Percentiles rank a stretch among this genome's conserved stretches.
Conservation (phyloP, 2,797 vertebrate genomes). For the Hephaestus fuliginosus region DNA sequence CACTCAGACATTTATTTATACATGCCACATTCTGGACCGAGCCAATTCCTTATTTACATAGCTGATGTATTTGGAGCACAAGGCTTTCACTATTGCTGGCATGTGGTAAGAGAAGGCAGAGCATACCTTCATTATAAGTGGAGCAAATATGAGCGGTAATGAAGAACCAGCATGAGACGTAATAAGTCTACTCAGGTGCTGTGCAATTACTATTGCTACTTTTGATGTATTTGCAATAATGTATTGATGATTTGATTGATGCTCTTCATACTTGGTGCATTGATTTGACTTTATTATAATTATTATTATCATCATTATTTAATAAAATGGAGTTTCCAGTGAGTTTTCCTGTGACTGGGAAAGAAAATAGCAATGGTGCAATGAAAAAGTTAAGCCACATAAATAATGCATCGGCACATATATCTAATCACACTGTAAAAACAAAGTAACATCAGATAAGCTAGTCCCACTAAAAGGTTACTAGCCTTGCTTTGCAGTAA, state of each 20-base stretch:
- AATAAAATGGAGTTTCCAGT: too few relatives aligned
- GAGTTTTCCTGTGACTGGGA: too few relatives aligned
- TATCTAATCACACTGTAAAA: too few relatives aligned
- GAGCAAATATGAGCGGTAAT: slow-evolving; percentile 5
- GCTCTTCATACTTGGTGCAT: background rate
- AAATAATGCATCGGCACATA: too few relatives aligned
- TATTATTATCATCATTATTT: too few relatives aligned
- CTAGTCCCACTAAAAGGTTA: background rate
- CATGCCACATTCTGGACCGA: slow-evolving; percentile 10
- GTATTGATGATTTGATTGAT: too few relatives aligned
- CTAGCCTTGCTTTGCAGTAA: background rate
- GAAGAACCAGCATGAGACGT: background rate
- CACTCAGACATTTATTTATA: slow-evolving; percentile 11
- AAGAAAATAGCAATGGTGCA: too few relatives aligned
- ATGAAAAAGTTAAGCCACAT: too few relatives aligned
- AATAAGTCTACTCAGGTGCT: background rate
- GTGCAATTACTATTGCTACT: background rate
- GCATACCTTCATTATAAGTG: slow-evolving; percentile 62
- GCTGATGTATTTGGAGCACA: slow-evolving; percentile 22
- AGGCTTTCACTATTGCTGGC: slow-evolving; percentile 28
- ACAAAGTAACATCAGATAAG: background rate
- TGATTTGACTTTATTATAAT: background rate
- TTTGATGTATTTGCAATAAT: background rate
- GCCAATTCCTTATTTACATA: slow-evolving; percentile 39
- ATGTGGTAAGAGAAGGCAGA: slow-evolving; percentile 42